Evolutionary conservation across 2,888 invertebrate genomes (phyloP).

Genomic region (Empis livida): DNA sequence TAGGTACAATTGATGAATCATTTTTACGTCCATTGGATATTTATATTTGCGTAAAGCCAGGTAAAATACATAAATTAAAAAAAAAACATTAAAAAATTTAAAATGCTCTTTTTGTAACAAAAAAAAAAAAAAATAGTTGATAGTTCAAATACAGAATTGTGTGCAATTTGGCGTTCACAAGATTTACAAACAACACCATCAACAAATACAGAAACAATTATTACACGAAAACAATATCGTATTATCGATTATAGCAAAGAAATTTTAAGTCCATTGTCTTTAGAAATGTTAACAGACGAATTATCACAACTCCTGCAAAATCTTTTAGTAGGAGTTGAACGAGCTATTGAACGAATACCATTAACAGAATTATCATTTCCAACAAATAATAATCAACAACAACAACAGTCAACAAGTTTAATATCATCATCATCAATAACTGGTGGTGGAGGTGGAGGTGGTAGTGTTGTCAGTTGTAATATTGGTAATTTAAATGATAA

Average conservation of each 20-base stretch:
- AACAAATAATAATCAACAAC: conserved; percentile 38
- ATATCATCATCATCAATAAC: background rate
- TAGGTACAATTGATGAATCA: conserved; percentile 48
- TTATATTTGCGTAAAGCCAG: conserved; percentile 46
- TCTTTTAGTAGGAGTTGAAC: conserved; percentile 53
- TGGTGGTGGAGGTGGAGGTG: background rate
- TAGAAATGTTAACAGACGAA: conserved; percentile 38
- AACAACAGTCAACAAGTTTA: conserved; percentile 17
- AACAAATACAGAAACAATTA: conserved; percentile 4
- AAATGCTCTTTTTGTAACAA: conserved; percentile 11
- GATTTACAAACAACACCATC: conserved; percentile 3
- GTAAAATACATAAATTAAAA: conserved; percentile 11
- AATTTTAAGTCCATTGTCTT: conserved; percentile 28
- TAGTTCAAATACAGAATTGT: conserved; percentile 20
- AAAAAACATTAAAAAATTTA: conserved; percentile 7
- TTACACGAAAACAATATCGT: conserved; percentile 22
- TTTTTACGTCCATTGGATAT: conserved; percentile 48
- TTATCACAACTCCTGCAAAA: conserved; percentile 51
- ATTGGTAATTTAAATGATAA: conserved; percentile 7
- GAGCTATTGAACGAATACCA: conserved; percentile 52
- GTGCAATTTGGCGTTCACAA: conserved; percentile 30
- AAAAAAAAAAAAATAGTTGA: too few species aligned
- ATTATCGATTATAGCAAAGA: conserved; percentile 27
- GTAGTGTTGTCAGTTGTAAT: too few species aligned
- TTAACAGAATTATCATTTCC: conserved; percentile 53